Evolutionary conservation across 2,888 invertebrate species (phyloP), one percentile per base, ranked within the genome.

Genomic region (Rhimphoctona megacephalus): DNA sequence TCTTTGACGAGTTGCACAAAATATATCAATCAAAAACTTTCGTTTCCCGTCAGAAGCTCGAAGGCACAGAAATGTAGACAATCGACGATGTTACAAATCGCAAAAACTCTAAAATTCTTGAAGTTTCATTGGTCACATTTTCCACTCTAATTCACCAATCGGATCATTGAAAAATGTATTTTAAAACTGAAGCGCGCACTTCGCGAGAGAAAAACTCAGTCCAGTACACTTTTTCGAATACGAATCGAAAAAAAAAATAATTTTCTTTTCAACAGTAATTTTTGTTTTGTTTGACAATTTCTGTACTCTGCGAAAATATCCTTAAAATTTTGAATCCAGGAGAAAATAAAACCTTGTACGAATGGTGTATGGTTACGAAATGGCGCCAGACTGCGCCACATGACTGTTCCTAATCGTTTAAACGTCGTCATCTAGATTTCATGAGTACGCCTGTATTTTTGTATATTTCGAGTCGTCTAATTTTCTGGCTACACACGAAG

Each of bases 401-500:
- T 11, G 70, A 25, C 46, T 30, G 30, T 70, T 70, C 70, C 49
- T 9, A 70, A 33, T 70, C 70, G 30, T 49, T 49, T 33, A 1
- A 70, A 61, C 39, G 9, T 7, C 57, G 61, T 57, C 74, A 61
- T 61, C 22, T 8, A 61, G 54, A 57, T 74, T 61, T 61, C 74
- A 36, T 25, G 61, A 61, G 39, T 57, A 57, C 74, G 74, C 22
- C 22, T 14, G 54, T n/a, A 54, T 52, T 36, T 43, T 9, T 17
- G 25, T 43, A 25, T 74, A 0, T 54, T 39, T 36, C 52, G 52
- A 54, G 57, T 57, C 39, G 57, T 57, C 39, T 39, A 74, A 57
- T 74, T 76, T 76, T 11, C 76, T 61, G 17, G 14, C 61, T 61
- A 11, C 22, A 36, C 66, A 66, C 72, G 39, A 36, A 81, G 39